Percentiles rank a stretch among this genome's conserved stretches.
Conservation (phyloP, 2,888 invertebrate species). For the Drosophila mulleri region DNA sequence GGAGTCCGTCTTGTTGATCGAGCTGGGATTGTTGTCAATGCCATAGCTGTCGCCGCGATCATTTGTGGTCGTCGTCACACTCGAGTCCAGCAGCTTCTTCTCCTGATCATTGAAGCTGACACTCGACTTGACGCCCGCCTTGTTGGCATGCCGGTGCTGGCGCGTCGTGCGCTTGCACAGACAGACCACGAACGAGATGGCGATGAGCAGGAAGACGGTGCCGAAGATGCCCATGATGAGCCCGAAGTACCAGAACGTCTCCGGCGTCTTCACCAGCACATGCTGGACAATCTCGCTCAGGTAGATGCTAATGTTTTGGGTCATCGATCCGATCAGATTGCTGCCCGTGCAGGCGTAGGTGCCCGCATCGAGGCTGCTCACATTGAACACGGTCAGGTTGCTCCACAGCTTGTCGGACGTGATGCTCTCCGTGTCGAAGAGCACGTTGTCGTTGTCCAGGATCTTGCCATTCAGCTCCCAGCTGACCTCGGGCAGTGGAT, state of each 20-base stretch:
- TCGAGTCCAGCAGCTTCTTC: conserved; percentile 93
- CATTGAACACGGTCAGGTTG: conserved; percentile 93
- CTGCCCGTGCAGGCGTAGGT: conserved; percentile 90
- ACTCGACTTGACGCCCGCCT: conserved; percentile 90
- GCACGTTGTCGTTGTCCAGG: conserved; percentile 86
- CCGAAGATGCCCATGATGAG: conserved; percentile 90
- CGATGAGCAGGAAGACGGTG: conserved; percentile 87
- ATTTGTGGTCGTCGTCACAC: conserved; percentile 90
- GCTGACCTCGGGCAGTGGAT: conserved; percentile 92
- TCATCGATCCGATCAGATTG: conserved; percentile 85
- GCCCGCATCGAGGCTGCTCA: conserved; percentile 92
- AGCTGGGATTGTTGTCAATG: conserved; percentile 87
- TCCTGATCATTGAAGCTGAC: conserved; percentile 95
- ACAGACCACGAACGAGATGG: conserved; percentile 88
- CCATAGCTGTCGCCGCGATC: conserved; percentile 88
- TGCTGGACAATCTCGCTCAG: conserved; percentile 88
- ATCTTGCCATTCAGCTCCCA: conserved; percentile 92
- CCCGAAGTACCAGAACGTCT: conserved; percentile 91
- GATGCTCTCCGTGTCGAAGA: conserved; percentile 85
- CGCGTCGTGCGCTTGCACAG: conserved; percentile 86
- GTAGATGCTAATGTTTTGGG: conserved; percentile 87
- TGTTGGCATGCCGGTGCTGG: conserved; percentile 87
- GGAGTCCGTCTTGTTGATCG: conserved; percentile 85
- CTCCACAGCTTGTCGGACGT: conserved; percentile 88
- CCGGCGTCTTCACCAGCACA: conserved; percentile 87